Conservation (phyloP, 2,113 vertebrate genomes). For the Limnothrissa miodon region DNA sequence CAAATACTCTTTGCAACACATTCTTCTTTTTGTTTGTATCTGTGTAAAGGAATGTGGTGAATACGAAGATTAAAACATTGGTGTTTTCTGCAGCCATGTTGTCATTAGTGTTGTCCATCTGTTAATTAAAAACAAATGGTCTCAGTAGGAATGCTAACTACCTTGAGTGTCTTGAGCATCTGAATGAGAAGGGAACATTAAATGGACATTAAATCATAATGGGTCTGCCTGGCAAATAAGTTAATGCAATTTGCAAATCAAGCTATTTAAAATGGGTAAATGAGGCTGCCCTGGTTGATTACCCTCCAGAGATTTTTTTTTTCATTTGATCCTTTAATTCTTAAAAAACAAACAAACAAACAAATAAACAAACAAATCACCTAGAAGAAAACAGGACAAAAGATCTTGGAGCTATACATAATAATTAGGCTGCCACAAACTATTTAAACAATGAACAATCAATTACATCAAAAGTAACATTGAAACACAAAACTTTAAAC, state of each 20-base stretch:
- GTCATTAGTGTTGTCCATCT: background rate
- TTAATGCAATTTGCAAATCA: too few species aligned
- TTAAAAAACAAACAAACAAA: background rate
- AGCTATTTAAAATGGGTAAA: too few species aligned
- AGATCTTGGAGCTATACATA: background rate
- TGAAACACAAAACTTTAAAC: constrained; percentile 1
- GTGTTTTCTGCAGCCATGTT: background rate
- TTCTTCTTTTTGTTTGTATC: background rate
- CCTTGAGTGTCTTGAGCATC: background rate
- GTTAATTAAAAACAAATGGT: background rate
- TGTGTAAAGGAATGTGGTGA: background rate
- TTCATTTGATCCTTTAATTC: background rate
- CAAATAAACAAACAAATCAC: background rate
- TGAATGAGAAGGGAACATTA: background rate
- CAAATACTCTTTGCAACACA: background rate
- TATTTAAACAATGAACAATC: background rate
- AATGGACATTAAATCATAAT: too few species aligned
- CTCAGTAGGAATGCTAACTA: background rate
- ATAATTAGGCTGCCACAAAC: background rate
- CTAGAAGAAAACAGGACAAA: background rate
- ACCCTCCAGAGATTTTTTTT: background rate
- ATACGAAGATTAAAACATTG: background rate
- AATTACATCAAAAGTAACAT: constrained; percentile 6
- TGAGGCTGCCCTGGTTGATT: background rate
- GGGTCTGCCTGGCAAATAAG: too few species aligned